Base-by-base conservation (phyloP, 2,113 vertebrate genomes). In the Pterocles gutturalis region DNA sequence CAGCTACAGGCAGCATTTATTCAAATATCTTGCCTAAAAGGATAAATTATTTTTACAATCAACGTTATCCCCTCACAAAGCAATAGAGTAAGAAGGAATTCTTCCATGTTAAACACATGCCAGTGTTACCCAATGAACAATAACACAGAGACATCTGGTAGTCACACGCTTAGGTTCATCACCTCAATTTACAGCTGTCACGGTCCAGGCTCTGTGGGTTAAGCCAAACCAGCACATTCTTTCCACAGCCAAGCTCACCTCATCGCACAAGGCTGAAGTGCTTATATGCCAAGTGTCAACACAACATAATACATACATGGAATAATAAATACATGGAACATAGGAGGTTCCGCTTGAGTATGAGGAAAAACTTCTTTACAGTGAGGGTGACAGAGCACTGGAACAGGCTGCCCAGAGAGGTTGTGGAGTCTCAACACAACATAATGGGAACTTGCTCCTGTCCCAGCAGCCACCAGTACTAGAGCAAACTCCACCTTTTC, bases 181-280 rank as follows among this genome's bases (percentile, higher is more conserved):
- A 86, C 41, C 66, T 61, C 67, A 28, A 12, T 73, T 88, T 57
- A 86, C 36, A 77, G 76, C 67, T 70, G 71, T 24, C 46, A 13
- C 0, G 6, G 64, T 24, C 48, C 67, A 87, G 29, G 69, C n/a
- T 62, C 70, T 24, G 38, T 15, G 65, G 24, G 36, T 83, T 70
- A 65, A 83, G 49, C 26, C 71, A 92, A 80, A 83, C 13, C 57
- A 93, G 73, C 18, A 85, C 48, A 51, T 57, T 64, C 41, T 53
- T 87, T 64, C 61, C 61, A 70, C 22, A 61, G 71, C 36, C 66
- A 80, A 67, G 24, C n/a, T 83, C 66, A 91, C 75, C 61, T 51
- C 17, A 1, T 13, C 0, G 0, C 62, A 28, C 2, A 6, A 85
- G 75, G 31, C 33, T 49, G 45, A 92, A 69, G 15, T 18, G 38